phyloP scores from a whole-genome alignment of 2,113 vertebrate species.

The Phodopus roborovskii region DNA sequence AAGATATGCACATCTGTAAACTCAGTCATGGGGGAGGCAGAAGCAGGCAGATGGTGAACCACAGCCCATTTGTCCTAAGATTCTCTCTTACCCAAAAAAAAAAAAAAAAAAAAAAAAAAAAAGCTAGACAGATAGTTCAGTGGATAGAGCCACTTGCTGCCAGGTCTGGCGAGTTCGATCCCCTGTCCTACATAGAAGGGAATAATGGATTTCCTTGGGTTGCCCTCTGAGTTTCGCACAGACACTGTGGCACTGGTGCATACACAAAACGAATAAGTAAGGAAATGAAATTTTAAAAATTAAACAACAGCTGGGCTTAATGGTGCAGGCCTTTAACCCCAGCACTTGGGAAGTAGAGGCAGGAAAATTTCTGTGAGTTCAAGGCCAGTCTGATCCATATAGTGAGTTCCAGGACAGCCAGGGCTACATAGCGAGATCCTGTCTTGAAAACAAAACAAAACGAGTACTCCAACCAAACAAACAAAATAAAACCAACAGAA shows the following conservation, averaged over 20 bases:
- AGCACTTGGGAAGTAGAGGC: neutral
- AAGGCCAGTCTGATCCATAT: neutral
- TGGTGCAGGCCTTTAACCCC: no score
- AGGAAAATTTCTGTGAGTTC: no score
- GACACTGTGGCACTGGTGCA: neutral
- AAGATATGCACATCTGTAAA: no score
- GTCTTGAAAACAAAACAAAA: neutral
- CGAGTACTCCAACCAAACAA: neutral
- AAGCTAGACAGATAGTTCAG: neutral
- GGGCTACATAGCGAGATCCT: neutral
- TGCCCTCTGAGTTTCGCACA: no score
- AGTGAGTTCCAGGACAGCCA: neutral
- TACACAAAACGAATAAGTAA: neutral
- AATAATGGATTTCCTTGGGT: neutral
- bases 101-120: neutral
- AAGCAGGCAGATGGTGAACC: neutral
- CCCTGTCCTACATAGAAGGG: neutral
- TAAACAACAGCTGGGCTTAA: neutral
- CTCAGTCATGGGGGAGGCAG: neutral
- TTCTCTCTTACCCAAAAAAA: neutral
- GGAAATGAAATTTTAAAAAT: neutral
- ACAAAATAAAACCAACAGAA: neutral
- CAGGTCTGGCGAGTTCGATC: neutral
- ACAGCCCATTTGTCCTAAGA: no score
- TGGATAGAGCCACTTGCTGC: neutral